These are phyloP conservation scores for Porphyrio hochstetteri DNA, from an alignment of 2,113 vertebrate genomes.

Conservation along the genomic window DNA sequence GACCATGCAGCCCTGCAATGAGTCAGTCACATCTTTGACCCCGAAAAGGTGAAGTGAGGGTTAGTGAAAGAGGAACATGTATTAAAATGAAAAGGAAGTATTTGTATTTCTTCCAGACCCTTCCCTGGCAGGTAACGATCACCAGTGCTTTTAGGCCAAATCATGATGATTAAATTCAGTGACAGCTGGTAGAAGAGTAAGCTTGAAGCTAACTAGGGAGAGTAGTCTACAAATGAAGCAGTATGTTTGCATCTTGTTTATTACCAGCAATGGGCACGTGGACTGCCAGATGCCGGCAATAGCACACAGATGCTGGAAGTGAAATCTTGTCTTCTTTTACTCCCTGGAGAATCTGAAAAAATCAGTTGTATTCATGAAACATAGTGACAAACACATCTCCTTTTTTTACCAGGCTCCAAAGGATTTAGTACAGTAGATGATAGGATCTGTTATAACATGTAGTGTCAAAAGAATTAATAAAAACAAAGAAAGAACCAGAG, in stretches of 20 bases:
- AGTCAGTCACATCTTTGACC: background rate
- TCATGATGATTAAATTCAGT: background rate
- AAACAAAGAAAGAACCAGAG: background rate
- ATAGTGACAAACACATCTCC: background rate
- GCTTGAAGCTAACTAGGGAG: background rate
- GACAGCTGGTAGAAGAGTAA: background rate
- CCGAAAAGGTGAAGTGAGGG: background rate
- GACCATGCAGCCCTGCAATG: background rate
- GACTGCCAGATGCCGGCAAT: background rate
- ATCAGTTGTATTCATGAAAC: background rate
- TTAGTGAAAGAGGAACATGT: background rate
- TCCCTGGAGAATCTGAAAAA: background rate
- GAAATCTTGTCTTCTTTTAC: background rate
- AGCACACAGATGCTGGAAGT: background rate
- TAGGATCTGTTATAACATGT: background rate
- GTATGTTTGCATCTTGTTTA: background rate
- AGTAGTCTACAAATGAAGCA: background rate
- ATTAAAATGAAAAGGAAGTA: background rate
- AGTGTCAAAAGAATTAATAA: slow-evolving; percentile 13
- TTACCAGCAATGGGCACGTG: background rate
- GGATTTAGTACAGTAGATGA: background rate
- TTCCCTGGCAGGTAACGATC: slow-evolving; percentile 7
- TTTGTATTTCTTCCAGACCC: background rate
- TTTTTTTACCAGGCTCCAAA: background rate
- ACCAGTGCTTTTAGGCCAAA: background rate